phyloP scores from a whole-genome alignment of 2,113 vertebrate species.

The Aldabrachelys gigantea region DNA sequence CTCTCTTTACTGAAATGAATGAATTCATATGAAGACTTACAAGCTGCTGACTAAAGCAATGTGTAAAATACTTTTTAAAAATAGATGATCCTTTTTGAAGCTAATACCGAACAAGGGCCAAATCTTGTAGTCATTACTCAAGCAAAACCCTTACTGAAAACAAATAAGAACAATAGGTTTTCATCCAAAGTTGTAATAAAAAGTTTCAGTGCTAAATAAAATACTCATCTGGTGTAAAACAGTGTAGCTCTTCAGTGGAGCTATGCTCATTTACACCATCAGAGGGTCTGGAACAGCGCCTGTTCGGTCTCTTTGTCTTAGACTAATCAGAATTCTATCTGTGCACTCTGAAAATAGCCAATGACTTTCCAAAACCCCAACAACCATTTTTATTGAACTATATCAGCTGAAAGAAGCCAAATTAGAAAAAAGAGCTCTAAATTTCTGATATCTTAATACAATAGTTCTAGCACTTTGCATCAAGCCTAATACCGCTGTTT shows the following conservation, averaged over 20 bases:
- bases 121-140: background rate
- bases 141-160: background rate
- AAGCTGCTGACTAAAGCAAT: background rate
- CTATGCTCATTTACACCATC: background rate
- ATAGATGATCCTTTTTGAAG: background rate
- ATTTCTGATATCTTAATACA: slow-evolving; percentile 55
- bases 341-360: background rate
- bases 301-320: background rate
- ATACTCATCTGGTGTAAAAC: background rate
- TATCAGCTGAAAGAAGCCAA: slow-evolving; percentile 73
- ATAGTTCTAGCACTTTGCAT: slow-evolving; percentile 1
- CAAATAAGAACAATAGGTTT: background rate
- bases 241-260: background rate
- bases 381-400: slow-evolving; percentile 66
- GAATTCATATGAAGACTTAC: background rate
- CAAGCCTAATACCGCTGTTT: slow-evolving; percentile 57
- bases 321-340: background rate
- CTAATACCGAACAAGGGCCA: background rate
- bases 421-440: slow-evolving; percentile 70
- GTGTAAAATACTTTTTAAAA: background rate
- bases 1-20: background rate
- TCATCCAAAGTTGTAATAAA: background rate
- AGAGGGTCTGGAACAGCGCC: too few relatives aligned
- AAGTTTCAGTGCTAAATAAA: background rate
- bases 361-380: background rate